Evolutionary conservation across 2,797 vertebrate genomes (phyloP).

Genomic region (Spinibarbus caldwelli): DNA sequence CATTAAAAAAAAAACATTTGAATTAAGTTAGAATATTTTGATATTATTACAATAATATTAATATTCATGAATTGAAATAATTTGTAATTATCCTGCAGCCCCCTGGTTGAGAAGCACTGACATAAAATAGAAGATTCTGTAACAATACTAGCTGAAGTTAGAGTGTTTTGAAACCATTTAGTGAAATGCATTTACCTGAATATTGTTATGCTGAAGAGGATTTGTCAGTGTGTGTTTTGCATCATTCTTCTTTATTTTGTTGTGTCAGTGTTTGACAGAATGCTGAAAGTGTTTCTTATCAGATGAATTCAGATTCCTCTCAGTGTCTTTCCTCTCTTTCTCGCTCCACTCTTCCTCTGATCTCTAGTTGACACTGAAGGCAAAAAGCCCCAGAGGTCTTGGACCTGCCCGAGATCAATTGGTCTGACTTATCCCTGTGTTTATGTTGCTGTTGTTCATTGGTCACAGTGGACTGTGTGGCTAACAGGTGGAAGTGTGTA

Average conservation of each 20-base stretch:
- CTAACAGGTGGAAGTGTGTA: constrained; percentile 54
- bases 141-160: neutral
- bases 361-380: constrained; percentile 40
- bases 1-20: too few relatives aligned
- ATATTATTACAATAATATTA: neutral
- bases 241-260: neutral
- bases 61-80: neutral
- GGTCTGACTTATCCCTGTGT: constrained; percentile 57
- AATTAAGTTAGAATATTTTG: neutral
- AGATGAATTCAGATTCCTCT: neutral
- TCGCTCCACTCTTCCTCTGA: constrained; percentile 13
- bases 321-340: neutral
- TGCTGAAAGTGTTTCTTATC: neutral
- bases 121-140: neutral
- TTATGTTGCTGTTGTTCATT: constrained; percentile 53
- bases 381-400: constrained; percentile 15
- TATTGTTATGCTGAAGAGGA: neutral
- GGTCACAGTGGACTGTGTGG: constrained; percentile 42
- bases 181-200: neutral
- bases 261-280: neutral
- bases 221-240: neutral
- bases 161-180: neutral
- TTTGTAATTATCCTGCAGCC: neutral
- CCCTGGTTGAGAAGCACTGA: neutral
- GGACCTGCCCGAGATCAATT: constrained; percentile 49